A percentile compares a stretch with the other conserved stretches of the same genome.
Conservation (phyloP, 2,888 invertebrate genomes). For the Xanthorhoe spadicearia region DNA sequence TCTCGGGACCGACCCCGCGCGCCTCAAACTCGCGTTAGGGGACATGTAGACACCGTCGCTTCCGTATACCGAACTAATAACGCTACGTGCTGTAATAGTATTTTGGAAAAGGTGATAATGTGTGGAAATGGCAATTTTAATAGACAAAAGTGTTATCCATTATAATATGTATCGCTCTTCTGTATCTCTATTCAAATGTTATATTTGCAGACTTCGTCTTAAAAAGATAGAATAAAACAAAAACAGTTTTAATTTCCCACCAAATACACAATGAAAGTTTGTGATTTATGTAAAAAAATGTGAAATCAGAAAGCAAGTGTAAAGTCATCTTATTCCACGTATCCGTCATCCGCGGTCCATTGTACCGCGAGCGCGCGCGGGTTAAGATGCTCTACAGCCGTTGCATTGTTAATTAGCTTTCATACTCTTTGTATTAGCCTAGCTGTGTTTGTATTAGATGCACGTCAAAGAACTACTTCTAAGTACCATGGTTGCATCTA, state of each 20-base stretch:
- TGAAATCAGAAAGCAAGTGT: neutral
- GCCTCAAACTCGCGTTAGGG: slow-evolving; percentile 13
- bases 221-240: no score
- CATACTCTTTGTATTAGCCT: slow-evolving; percentile 47
- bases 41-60: slow-evolving; percentile 3
- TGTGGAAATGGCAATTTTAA: no score
- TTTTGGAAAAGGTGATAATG: no score
- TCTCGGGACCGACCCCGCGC: slow-evolving; percentile 50
- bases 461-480: slow-evolving; percentile 21
- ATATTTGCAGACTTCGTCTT: no score
- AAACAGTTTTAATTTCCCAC: no score
- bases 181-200: no score
- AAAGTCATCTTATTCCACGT: slow-evolving; percentile 34
- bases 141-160: no score
- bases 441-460: neutral
- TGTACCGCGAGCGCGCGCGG: slow-evolving; percentile 61
- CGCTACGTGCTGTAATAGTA: neutral
- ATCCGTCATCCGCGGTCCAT: slow-evolving; percentile 55
- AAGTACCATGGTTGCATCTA: neutral
- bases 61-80: slow-evolving; percentile 5
- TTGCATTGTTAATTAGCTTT: slow-evolving; percentile 80
- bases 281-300: neutral
- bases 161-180: no score
- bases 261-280: no score
- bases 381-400: slow-evolving; percentile 71